A percentile compares a stretch with the other conserved stretches of the same genome.
Evolutionary conservation across 1,140 invertebrate genomes (phyloP).

Genomic region (Hestina assimilis): DNA sequence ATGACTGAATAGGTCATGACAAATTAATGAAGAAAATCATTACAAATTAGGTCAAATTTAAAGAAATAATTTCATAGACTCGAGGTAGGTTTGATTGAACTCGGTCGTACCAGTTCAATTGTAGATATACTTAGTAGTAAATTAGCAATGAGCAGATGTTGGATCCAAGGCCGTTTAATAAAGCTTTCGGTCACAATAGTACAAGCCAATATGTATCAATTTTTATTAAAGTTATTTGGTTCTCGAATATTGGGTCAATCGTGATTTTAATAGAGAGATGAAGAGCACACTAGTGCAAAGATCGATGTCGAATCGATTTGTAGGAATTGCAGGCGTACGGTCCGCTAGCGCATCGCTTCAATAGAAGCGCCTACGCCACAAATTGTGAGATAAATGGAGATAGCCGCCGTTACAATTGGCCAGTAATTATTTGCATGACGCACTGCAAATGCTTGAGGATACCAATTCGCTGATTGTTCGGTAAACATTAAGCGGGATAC

Average conservation of each 20-base stretch:
- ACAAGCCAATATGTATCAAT: slow-evolving; percentile 34
- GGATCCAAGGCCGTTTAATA: slow-evolving; percentile 38
- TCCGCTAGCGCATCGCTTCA: slow-evolving; percentile 46
- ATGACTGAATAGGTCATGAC: slow-evolving; percentile 19
- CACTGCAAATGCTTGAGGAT: slow-evolving; percentile 32
- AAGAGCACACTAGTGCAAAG: slow-evolving; percentile 66
- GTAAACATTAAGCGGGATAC: slow-evolving; percentile 34
- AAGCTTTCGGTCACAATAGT: slow-evolving; percentile 37
- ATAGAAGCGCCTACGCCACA: slow-evolving; percentile 70
- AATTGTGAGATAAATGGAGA: slow-evolving; percentile 71
- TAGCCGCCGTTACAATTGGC: slow-evolving; percentile 64
- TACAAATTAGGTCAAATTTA: slow-evolving; percentile 32
- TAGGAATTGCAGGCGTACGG: slow-evolving; percentile 58
- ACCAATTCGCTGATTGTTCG: slow-evolving; percentile 46
- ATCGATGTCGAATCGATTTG: slow-evolving; percentile 76
- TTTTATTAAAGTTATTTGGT: slow-evolving; percentile 50
- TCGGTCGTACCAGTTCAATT: slow-evolving; percentile 36
- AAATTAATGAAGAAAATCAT: slow-evolving; percentile 30
- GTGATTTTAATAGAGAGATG: slow-evolving; percentile 63
- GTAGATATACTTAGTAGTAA: slow-evolving; percentile 39
- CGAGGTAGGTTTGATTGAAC: slow-evolving; percentile 38
- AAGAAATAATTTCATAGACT: slow-evolving; percentile 32
- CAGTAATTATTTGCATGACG: slow-evolving; percentile 73
- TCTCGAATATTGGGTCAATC: slow-evolving; percentile 47
- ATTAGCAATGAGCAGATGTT: slow-evolving; percentile 41